Conservation (phyloP, 2,888 invertebrate genomes). For the Megalurothrips usitatus region DNA sequence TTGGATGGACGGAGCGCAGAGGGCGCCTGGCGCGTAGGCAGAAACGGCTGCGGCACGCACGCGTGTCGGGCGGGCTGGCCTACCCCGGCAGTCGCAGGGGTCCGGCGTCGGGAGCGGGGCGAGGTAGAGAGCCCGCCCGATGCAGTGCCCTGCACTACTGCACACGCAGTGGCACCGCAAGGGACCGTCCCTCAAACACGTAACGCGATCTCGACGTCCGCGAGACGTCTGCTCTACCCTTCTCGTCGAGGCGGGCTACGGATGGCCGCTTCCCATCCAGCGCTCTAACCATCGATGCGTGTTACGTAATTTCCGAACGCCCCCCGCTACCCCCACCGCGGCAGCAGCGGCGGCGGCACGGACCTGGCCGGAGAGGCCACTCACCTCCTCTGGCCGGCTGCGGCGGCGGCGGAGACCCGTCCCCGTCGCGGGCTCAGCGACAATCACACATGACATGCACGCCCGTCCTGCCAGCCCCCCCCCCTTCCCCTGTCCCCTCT, state of each 20-base stretch:
- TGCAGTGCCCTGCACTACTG: no score
- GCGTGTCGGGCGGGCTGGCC: background rate
- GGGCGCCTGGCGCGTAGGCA: background rate
- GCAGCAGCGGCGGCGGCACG: no score
- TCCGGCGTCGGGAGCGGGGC: background rate
- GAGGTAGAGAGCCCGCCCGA: no score
- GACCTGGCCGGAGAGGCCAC: background rate
- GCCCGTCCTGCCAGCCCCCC: background rate
- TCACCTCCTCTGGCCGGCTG: conserved; percentile 18
- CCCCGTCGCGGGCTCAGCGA: background rate
- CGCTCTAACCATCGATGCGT: background rate
- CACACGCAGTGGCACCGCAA: no score
- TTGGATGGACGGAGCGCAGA: no score
- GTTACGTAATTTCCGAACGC: background rate
- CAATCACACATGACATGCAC: conserved; percentile 24
- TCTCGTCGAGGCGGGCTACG: no score
- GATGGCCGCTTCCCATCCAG: background rate
- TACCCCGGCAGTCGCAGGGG: background rate
- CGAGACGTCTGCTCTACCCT: no score
- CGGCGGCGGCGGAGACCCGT: background rate
- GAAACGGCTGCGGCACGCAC: background rate
- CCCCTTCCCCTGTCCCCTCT: background rate
- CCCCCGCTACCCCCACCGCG: background rate
- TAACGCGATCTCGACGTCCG: no score
- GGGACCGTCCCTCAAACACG: no score